A percentile compares a stretch with the other conserved stretches of the same genome.
Conservation (phyloP, 1,140 invertebrate species). For the Orchestia grillus region DNA sequence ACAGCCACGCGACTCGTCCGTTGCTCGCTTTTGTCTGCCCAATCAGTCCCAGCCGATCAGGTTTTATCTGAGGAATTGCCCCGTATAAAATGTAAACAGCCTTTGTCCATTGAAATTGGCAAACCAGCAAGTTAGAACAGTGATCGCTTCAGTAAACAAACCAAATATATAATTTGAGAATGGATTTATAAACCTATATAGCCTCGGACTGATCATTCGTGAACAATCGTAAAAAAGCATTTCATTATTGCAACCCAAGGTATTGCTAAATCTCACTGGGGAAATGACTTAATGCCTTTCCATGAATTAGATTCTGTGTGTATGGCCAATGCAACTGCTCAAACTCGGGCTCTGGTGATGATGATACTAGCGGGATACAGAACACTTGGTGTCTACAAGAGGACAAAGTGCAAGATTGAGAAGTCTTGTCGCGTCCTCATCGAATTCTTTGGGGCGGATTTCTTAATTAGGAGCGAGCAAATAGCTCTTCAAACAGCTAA, state of each 20-base stretch:
- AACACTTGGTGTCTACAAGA: background rate
- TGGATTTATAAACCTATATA: background rate
- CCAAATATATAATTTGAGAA: background rate
- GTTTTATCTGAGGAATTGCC: background rate
- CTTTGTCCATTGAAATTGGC: background rate
- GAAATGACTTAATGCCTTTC: background rate
- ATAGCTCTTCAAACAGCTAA: background rate
- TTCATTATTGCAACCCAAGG: background rate
- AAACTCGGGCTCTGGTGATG: background rate
- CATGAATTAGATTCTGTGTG: background rate
- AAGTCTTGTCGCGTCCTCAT: background rate
- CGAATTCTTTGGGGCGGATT: constrained; percentile 10
- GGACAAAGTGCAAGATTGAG: background rate
- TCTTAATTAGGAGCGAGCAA: constrained; percentile 22
- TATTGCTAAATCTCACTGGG: background rate
- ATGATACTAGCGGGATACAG: background rate
- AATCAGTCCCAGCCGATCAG: background rate
- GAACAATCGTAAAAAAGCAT: background rate
- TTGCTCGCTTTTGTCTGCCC: background rate
- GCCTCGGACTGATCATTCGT: background rate
- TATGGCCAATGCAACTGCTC: background rate
- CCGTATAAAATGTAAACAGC: background rate
- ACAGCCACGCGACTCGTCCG: background rate
- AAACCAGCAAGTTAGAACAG: background rate
- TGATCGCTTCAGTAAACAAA: background rate